phyloP scores from a whole-genome alignment of 2,113 vertebrate genomes.

The Python bivittatus region DNA sequence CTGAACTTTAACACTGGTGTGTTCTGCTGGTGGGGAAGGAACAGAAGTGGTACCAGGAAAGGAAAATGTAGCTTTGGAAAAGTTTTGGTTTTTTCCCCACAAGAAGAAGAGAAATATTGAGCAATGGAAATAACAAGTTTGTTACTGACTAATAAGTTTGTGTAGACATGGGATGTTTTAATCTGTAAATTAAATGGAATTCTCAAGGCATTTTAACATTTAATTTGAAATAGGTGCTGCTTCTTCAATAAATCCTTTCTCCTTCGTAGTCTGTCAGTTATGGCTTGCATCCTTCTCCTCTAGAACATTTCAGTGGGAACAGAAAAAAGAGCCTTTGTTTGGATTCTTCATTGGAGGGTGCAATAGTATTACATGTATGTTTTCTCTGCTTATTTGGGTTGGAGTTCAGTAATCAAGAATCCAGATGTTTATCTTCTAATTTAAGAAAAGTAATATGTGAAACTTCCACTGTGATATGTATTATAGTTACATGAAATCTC shows the following conservation, averaged over 20 bases:
- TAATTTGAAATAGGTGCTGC: not conserved
- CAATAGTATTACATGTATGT: not conserved
- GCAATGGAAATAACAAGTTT: not conserved
- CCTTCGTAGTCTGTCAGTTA: not conserved
- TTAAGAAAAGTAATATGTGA: not conserved
- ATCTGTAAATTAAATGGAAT: not conserved
- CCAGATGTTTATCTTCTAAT: not conserved
- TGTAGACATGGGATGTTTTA: not conserved
- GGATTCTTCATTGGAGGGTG: not conserved
- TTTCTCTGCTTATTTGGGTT: not conserved
- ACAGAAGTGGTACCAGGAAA: not conserved
- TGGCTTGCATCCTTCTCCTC: not conserved
- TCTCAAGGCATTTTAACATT: not conserved
- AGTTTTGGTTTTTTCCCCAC: not conserved
- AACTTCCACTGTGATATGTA: too few species aligned
- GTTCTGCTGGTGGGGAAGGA: not conserved
- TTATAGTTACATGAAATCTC: not conserved
- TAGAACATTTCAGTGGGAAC: not conserved
- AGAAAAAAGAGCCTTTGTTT: not conserved
- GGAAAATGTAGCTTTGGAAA: not conserved
- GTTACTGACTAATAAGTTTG: not conserved
- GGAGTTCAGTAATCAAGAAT: not conserved
- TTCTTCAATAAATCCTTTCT: not conserved
- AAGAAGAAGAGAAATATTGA: not conserved
- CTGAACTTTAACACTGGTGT: not conserved